Base-by-base conservation (phyloP, 2,797 vertebrate genomes). In the Melanotaenia nigrans region DNA sequence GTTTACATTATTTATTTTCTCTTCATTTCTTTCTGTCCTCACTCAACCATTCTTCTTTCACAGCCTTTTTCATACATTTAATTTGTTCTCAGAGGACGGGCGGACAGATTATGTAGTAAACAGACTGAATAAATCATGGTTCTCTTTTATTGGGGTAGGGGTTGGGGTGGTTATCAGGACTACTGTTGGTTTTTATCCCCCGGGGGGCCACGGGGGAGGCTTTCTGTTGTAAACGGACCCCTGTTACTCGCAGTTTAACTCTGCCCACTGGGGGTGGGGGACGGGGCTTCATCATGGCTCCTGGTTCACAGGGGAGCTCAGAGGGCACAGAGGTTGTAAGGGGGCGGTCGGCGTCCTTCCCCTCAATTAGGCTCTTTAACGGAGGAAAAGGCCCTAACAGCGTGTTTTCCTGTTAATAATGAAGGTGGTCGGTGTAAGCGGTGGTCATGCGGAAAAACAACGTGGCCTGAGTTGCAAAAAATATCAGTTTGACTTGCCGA, bases 71-170 rank as follows among this genome's bases (percentile, higher is more conserved):
- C 70, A 79, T 90, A 84, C 78, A 79, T 92, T 92, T 92, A 90
- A 94, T 94, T 94, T 94, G 89, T 87, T 93, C 93, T 94, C 93
- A 73, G 85, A 92, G 90, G 93, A 92, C 84, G 61, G 63, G 62
- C 83, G 78, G 85, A 91, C 75, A 85, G 85, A 91, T 85, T 89
- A 82, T 91, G 86, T 85, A 83, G 91, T 93, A 94, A 93, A 92
- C 92, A 92, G 82, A 84, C 87, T 91, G 85, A 94, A 93, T 94
- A 92, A 93, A 92, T 93, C 89, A 92, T 93, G 89, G 84, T 83
- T 85, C 76, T 77, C 81, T 65, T 72, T 61, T 66, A 66, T 54
- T 54, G 13, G 63, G 30, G 36, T 14, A 33, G 61, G 54, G 65
- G 36, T 14, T 38, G 61, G 54, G 65, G 75, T 55, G 57, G 54